Percentiles rank a stretch among this genome's conserved stretches.
Evolutionary conservation across 2,797 vertebrate genomes (phyloP).

Genomic region (Phrynocephalus guinanensis): DNA sequence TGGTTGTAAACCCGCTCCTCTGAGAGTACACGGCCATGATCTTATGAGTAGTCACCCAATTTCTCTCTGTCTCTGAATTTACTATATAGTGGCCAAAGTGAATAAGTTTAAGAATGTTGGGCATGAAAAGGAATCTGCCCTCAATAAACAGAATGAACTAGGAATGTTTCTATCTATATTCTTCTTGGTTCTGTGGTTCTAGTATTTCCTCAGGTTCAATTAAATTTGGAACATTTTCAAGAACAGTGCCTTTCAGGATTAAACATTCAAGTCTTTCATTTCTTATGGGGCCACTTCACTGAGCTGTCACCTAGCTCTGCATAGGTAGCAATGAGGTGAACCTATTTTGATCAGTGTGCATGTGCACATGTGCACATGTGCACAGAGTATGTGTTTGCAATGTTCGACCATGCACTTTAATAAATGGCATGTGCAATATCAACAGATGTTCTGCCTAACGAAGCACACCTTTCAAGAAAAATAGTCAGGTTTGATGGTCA

Average conservation of each 20-base stretch:
- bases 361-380: background rate
- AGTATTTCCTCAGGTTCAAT: background rate
- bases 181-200: background rate
- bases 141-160: background rate
- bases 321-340: background rate
- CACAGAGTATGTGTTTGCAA: background rate
- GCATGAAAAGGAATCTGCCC: background rate
- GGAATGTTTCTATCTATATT: background rate
- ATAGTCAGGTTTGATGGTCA: too few species aligned
- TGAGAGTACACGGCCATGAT: background rate
- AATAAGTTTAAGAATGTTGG: background rate
- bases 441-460: background rate
- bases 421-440: background rate
- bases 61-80: background rate
- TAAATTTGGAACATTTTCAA: background rate
- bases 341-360: background rate
- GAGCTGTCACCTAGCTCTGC: too few species aligned
- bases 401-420: background rate
- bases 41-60: background rate
- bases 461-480: background rate
- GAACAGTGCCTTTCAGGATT: background rate
- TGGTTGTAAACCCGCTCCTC: constrained; percentile 1
- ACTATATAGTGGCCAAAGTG: background rate
- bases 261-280: background rate
- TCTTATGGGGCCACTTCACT: background rate